A percentile compares a stretch with the other conserved stretches of the same genome.
These are phyloP conservation scores for Halcyon leucocephala DNA, from an alignment of 2,797 vertebrate species.

Conservation along the genomic window DNA sequence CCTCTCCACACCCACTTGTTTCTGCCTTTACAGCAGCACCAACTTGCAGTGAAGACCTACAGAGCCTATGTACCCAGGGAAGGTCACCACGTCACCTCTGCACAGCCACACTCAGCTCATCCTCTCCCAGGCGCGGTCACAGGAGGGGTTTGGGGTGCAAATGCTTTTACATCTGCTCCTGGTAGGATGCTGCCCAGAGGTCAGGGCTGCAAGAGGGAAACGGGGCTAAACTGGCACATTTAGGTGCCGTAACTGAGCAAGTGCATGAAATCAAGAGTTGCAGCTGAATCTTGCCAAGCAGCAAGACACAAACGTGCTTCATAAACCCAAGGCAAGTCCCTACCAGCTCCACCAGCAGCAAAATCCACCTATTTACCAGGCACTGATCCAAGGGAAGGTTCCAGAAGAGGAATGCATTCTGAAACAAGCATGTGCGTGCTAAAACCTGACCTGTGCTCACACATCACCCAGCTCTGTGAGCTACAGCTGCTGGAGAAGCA, in stretches of 20 bases:
- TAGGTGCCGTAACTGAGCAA: not conserved
- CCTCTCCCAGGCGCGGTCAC: fast-evolving
- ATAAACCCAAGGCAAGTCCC: not conserved
- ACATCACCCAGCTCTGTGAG: not conserved
- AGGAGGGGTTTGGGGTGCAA: fast-evolving
- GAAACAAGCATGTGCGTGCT: fast-evolving
- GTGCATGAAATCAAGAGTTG: not conserved
- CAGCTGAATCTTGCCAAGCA: not conserved
- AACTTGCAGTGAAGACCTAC: fast-evolving
- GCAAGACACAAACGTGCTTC: not conserved
- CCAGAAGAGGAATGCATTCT: not conserved
- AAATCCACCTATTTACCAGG: not conserved
- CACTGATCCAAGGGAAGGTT: not conserved
- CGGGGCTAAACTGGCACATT: not conserved
- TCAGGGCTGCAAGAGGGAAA: not conserved
- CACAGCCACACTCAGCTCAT: fast-evolving
- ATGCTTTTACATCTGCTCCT: not conserved
- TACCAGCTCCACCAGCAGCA: constrained; percentile 4
- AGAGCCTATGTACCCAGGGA: fast-evolving
- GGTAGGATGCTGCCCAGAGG: not conserved
- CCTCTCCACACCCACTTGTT: not conserved
- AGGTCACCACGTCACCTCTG: not conserved
- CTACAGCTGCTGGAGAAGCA: not conserved
- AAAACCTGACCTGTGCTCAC: not conserved
- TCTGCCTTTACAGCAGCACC: not conserved